phyloP scores from a whole-genome alignment of 2,113 vertebrate species.

The Noctilio leporinus region DNA sequence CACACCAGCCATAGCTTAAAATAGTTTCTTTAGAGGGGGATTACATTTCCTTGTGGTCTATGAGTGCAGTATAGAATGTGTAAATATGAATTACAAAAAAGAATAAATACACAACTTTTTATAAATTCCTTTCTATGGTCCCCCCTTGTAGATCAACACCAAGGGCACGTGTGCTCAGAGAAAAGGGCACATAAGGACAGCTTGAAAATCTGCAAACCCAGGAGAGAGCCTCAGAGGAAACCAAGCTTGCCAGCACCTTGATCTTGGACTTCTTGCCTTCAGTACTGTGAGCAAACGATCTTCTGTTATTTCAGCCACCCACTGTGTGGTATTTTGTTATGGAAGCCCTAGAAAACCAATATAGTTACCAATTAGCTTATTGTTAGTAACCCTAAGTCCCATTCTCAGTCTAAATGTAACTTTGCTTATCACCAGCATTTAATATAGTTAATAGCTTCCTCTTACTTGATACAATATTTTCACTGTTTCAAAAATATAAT shows the following conservation, averaged over 20 bases:
- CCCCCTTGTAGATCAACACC: not conserved
- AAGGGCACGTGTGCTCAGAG: not conserved
- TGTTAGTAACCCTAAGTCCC: not conserved
- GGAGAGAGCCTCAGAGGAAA: not conserved
- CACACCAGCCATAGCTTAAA: no score
- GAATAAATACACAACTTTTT: no score
- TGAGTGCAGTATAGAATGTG: no score
- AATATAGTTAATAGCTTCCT: not conserved
- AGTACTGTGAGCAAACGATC: no score
- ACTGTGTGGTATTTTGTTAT: not conserved
- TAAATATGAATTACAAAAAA: no score
- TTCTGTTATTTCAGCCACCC: not conserved
- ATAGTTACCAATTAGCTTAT: not conserved
- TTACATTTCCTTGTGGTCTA: no score
- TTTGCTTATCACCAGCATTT: not conserved
- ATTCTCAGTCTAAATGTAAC: not conserved
- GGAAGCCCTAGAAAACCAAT: not conserved
- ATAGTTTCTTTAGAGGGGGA: no score
- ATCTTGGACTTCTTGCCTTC: no score
- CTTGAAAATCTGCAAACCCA: not conserved
- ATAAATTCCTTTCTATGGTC: no score
- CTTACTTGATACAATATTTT: not conserved
- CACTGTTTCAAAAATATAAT: not conserved
- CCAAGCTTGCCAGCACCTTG: no score
- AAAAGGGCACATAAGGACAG: not conserved